phyloP scores from a whole-genome alignment of 2,888 invertebrate species.

The Trichopria drosophilae region DNA sequence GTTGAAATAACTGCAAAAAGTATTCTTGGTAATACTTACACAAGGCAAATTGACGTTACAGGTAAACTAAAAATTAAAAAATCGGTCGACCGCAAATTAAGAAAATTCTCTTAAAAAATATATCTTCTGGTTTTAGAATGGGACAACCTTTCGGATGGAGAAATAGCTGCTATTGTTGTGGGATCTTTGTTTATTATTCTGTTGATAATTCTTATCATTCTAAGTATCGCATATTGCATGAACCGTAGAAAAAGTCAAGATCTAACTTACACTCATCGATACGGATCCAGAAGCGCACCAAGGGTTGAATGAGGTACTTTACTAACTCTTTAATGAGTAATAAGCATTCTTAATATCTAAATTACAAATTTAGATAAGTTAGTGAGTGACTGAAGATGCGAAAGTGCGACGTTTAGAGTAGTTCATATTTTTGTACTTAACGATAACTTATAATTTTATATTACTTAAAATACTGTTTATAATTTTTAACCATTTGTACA shows the following conservation, averaged over 20 bases:
- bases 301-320: conserved; percentile 45
- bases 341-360: no score
- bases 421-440: no score
- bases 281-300: conserved; percentile 49
- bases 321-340: conserved; percentile 43
- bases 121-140: conserved; percentile 58
- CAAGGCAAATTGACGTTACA: conserved; percentile 67
- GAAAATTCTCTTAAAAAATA: conserved; percentile 55
- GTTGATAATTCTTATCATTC: conserved; percentile 64
- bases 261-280: conserved; percentile 61
- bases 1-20: conserved; percentile 72
- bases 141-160: conserved; percentile 58
- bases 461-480: no score
- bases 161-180: conserved; percentile 73
- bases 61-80: conserved; percentile 55
- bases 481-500: no score
- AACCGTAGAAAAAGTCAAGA: conserved; percentile 64
- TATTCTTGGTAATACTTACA: conserved; percentile 68
- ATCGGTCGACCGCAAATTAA: conserved; percentile 39
- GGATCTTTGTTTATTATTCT: conserved; percentile 68
- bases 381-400: no score
- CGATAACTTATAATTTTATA: no score
- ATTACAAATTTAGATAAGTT: no score
- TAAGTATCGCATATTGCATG: conserved; percentile 66
- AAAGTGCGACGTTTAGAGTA: no score